Percentiles rank a stretch among this genome's conserved stretches.
Evolutionary conservation across 2,797 vertebrate species (phyloP).

Genomic region (Varecia variegata): DNA sequence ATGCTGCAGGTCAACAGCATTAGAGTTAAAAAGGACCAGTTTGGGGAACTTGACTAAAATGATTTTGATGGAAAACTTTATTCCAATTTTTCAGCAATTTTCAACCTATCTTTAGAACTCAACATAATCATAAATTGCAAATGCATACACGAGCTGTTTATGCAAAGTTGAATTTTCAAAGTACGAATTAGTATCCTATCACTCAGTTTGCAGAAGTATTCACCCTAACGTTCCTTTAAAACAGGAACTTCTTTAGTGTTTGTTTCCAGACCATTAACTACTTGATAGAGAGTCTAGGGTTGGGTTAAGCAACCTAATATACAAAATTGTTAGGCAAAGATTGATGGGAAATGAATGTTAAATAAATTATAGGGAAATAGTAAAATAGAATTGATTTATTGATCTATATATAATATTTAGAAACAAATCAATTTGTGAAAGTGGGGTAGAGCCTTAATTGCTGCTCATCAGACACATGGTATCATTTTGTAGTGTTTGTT

Average conservation of each 20-base stretch:
- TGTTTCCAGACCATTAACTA: constrained; percentile 53
- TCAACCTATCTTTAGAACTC: neutral
- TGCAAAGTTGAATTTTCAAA: constrained; percentile 35
- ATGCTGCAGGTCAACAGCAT: neutral
- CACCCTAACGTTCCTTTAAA: constrained; percentile 35
- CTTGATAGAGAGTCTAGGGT: constrained; percentile 28
- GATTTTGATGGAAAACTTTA: neutral
- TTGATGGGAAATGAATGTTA: constrained; percentile 43
- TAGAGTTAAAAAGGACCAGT: neutral
- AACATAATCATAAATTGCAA: constrained; percentile 7
- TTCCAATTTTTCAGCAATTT: constrained; percentile 32
- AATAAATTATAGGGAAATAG: constrained; percentile 48
- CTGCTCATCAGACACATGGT: neutral
- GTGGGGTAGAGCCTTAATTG: constrained; percentile 42
- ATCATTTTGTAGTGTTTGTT: constrained; percentile 24
- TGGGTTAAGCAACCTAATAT: constrained; percentile 9
- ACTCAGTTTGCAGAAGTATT: constrained; percentile 25
- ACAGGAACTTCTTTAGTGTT: constrained; percentile 38
- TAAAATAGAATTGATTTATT: constrained; percentile 67
- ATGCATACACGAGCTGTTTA: neutral
- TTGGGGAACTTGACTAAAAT: neutral
- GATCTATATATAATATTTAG: neutral
- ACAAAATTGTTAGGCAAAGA: constrained; percentile 47
- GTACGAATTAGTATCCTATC: constrained; percentile 23
- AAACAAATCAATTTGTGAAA: constrained; percentile 53